Conservation (phyloP, 2,797 vertebrate genomes). For the Pteronotus mesoamericanus region DNA sequence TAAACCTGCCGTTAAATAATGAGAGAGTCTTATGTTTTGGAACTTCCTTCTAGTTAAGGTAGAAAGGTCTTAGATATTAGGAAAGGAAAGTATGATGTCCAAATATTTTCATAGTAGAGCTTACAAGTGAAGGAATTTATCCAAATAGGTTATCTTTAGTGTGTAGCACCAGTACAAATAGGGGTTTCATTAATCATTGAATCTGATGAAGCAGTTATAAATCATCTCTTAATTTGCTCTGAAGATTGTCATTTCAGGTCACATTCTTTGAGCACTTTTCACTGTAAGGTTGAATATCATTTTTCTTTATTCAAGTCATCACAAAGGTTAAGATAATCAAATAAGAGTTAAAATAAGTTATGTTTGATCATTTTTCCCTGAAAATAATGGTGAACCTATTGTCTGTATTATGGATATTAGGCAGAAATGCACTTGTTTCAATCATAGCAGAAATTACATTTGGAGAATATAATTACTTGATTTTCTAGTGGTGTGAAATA, state of each 20-base stretch:
- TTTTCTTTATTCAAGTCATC: slow-evolving; percentile 42
- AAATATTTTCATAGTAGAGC: slow-evolving; percentile 40
- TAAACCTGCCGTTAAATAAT: slow-evolving; percentile 22
- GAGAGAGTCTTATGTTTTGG: slow-evolving; percentile 15
- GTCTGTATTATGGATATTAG: slow-evolving; percentile 57
- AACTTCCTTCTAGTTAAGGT: slow-evolving; percentile 44
- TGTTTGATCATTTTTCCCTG: slow-evolving; percentile 33
- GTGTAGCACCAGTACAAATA: slow-evolving; percentile 38
- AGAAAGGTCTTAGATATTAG: slow-evolving; percentile 44
- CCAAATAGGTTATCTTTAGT: slow-evolving; percentile 23
- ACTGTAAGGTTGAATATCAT: not conserved
- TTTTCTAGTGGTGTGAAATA: slow-evolving; percentile 70
- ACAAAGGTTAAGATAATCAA: slow-evolving; percentile 41
- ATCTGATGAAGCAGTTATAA: slow-evolving; percentile 46
- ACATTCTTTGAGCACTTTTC: slow-evolving; percentile 34
- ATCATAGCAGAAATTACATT: slow-evolving; percentile 66
- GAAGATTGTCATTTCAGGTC: slow-evolving; percentile 51
- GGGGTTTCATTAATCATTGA: slow-evolving; percentile 44
- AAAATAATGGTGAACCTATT: slow-evolving; percentile 60
- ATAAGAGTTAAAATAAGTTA: slow-evolving; percentile 43
- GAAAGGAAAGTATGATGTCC: slow-evolving; percentile 41
- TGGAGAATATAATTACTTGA: slow-evolving; percentile 63
- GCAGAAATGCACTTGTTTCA: slow-evolving; percentile 67
- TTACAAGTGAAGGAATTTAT: slow-evolving; percentile 53
- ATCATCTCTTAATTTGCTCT: slow-evolving; percentile 43